Evolutionary conservation across 2,113 vertebrate species (phyloP).

Genomic region (Perccottus glenii): DNA sequence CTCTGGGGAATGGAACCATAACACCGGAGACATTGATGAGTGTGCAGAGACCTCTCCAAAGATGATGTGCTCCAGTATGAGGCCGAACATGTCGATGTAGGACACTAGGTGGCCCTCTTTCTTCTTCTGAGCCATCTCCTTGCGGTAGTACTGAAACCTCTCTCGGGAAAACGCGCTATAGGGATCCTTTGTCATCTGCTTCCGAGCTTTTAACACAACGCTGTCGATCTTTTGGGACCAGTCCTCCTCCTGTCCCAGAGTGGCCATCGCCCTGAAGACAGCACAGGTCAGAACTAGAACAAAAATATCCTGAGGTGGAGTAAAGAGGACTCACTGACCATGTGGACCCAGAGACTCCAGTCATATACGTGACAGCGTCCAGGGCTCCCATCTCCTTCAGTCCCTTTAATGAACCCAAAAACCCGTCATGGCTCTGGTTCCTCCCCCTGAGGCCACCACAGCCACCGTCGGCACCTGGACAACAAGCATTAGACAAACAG

Average conservation of each 20-base stretch:
- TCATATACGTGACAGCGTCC: conserved; percentile 84
- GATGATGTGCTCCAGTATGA: conserved; percentile 83
- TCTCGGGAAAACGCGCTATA: conserved; percentile 72
- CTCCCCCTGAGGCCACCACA: conserved; percentile 85
- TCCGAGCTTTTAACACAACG: conserved; percentile 44
- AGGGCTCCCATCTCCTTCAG: conserved; percentile 83
- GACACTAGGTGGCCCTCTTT: conserved; percentile 66
- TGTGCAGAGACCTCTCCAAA: conserved; percentile 78
- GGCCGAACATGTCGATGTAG: conserved; percentile 82
- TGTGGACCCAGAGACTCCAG: conserved; percentile 87
- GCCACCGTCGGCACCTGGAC: conserved; percentile 85
- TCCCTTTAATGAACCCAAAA: conserved; percentile 82
- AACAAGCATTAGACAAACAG: too few relatives aligned
- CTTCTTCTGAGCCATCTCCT: conserved; percentile 74
- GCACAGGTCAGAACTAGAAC: not conserved
- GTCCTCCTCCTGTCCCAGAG: conserved; percentile 78
- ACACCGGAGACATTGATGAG: too few relatives aligned
- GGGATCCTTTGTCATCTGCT: conserved; percentile 75
- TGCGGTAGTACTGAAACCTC: conserved; percentile 77
- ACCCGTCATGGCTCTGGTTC: conserved; percentile 85
- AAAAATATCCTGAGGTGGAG: not conserved
- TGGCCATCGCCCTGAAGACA: conserved; percentile 82
- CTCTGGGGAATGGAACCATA: too few relatives aligned
- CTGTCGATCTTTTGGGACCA: conserved; percentile 83
- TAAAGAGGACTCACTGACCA: conserved; percentile 77